Conservation (phyloP, 2,888 invertebrate genomes). For the Timema podura region DNA sequence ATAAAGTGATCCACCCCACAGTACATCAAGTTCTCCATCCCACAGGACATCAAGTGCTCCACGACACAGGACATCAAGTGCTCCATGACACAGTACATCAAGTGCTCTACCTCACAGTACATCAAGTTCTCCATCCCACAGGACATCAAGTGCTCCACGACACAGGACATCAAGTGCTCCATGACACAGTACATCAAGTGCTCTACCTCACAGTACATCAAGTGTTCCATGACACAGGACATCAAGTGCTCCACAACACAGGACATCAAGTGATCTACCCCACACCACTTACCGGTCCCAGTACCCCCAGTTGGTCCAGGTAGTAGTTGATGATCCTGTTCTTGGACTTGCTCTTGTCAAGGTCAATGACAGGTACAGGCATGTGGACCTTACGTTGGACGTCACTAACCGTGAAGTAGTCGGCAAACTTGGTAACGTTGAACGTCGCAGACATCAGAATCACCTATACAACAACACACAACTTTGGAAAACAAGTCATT, state of each 20-base stretch:
- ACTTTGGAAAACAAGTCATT: background rate
- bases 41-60: background rate
- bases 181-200: background rate
- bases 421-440: slow-evolving; percentile 64
- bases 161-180: background rate
- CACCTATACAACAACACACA: slow-evolving; percentile 47
- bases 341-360: slow-evolving; percentile 42
- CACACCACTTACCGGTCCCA: slow-evolving; percentile 40
- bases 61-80: no score
- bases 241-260: background rate
- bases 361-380: slow-evolving; percentile 55
- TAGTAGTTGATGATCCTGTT: slow-evolving; percentile 58
- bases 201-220: background rate
- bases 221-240: background rate
- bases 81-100: background rate
- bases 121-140: no score
- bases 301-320: slow-evolving; percentile 49
- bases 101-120: background rate
- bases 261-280: background rate
- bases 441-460: slow-evolving; percentile 95
- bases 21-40: no score
- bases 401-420: slow-evolving; percentile 58
- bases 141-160: background rate
- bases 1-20: background rate
- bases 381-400: slow-evolving; percentile 37